phyloP scores from a whole-genome alignment of 2,797 vertebrate species.

The Coluber constrictor region DNA sequence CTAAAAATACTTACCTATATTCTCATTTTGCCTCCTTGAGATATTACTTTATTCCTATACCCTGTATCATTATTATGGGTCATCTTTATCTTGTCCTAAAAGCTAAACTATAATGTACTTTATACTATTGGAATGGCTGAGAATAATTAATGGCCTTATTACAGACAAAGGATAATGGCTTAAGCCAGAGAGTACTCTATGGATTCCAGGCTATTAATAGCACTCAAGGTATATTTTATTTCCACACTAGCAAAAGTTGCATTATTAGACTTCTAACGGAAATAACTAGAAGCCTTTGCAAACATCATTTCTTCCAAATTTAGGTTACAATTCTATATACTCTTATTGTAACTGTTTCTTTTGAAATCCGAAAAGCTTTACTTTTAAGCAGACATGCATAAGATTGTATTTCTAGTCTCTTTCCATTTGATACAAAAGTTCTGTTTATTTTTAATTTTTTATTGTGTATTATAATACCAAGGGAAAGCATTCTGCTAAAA shows the following conservation, averaged over 20 bases:
- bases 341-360: neutral
- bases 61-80: neutral
- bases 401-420: neutral
- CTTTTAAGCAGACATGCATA: neutral
- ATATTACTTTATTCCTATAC: neutral
- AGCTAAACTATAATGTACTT: neutral
- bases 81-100: neutral
- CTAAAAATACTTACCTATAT: neutral
- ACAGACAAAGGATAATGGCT: neutral
- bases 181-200: neutral
- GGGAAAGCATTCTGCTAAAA: neutral
- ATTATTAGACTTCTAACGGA: neutral
- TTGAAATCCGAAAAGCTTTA: neutral
- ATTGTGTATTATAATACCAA: neutral
- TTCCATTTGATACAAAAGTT: neutral
- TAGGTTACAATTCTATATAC: neutral
- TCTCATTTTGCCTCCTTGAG: neutral
- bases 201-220: neutral
- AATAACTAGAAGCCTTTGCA: neutral
- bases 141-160: conserved; percentile 15
- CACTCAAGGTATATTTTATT: neutral
- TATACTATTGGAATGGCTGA: neutral
- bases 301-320: neutral
- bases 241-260: neutral
- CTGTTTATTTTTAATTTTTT: neutral